Base-by-base conservation (phyloP, 2,797 vertebrate species). In the Bufotes viridis region DNA sequence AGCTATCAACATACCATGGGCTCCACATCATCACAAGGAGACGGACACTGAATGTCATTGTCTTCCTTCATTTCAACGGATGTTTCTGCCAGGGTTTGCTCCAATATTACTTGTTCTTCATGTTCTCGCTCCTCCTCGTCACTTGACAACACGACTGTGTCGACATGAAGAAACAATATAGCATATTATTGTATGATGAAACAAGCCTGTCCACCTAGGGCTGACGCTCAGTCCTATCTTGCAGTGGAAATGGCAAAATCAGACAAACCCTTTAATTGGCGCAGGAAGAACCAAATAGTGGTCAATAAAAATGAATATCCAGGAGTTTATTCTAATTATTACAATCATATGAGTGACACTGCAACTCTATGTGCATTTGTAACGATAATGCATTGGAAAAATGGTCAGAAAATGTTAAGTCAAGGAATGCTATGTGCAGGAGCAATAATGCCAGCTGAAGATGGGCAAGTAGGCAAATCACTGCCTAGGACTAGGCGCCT, bases 71-170 rank as follows among this genome's bases (percentile, higher is more conserved):
- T 87, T 90, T 89, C 88, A 85, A 91, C 63, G 90, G 79, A 0
- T 69, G 91, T 82, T 51, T 93, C 92, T 60, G 89, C 60, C 90
- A 93, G 89, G 90, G 90, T 55, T 93, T 94, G 87, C 75, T 29
- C 83, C 88, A 61, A 84, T 83, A 14, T 91, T 82, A 90, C 75
- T 92, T 60, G 58, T 84, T 92, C 92, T 91, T 79, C 22, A 42
- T 88, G 58, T 29, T 49, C 12, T 53, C 90, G 90, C 87, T 95
- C 96, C 89, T 98, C 97, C 22, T 98, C 97, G 85, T 98, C 98
- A 92, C 98, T 98, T 85, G 98, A 99, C 91, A 99, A 94, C 74
- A 98, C 93, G 93, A 99, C 98, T 99, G 17, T 76, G 22, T 22
- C 17, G 10, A 34, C 5, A 74, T 34, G 15, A 49, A 74, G 60